Conservation (phyloP, 2,797 vertebrate species). For the Notolepis coatsorum region DNA sequence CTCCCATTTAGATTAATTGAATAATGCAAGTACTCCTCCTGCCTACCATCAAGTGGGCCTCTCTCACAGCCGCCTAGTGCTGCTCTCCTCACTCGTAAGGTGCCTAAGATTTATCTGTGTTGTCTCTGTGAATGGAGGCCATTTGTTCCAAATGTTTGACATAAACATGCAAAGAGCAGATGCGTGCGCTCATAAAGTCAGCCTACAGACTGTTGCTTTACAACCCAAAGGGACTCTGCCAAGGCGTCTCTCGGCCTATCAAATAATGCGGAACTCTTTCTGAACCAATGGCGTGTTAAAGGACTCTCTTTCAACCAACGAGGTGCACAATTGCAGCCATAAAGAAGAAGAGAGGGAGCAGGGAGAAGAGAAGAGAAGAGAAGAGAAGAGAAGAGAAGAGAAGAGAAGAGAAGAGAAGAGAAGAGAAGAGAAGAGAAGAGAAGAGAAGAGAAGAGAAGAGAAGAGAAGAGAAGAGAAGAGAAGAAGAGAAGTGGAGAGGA, state of each 20-base stretch:
- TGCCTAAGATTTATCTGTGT: constrained; percentile 78
- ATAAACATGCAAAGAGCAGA: constrained; percentile 82
- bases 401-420: not conserved
- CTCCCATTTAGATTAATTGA: constrained; percentile 81
- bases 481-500: not conserved
- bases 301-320: constrained; percentile 60
- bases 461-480: not conserved
- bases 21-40: constrained; percentile 78
- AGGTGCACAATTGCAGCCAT: constrained; percentile 70
- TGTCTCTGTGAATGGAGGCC: constrained; percentile 79
- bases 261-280: constrained; percentile 61
- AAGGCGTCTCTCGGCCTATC: constrained; percentile 49
- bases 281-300: constrained; percentile 75
- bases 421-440: not conserved
- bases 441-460: not conserved
- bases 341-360: constrained; percentile 43
- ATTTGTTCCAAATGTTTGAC: constrained; percentile 82
- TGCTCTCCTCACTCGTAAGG: constrained; percentile 58
- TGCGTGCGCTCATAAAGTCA: constrained; percentile 76
- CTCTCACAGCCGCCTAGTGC: constrained; percentile 65
- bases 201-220: constrained; percentile 70
- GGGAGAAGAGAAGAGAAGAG: too few species aligned
- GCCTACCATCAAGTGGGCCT: constrained; percentile 74
- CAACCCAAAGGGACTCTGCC: constrained; percentile 67
- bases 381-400: constrained; percentile 25